These are phyloP conservation scores for Peromyscus nudipes DNA, from an alignment of 2,797 vertebrate species.

Conservation along the genomic window DNA sequence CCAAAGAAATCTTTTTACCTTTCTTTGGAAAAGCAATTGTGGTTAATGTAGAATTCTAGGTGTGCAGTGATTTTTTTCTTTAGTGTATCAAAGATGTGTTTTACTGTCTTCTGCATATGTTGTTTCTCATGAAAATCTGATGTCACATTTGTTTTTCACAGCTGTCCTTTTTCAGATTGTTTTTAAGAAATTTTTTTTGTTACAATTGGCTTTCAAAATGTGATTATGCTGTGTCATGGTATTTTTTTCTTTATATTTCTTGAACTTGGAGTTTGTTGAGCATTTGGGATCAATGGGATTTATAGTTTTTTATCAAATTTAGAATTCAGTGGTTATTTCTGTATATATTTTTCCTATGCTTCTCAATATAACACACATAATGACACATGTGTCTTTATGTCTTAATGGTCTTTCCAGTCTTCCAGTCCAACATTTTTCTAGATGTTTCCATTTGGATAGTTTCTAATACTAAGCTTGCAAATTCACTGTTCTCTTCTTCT, in stretches of 20 bases:
- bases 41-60: neutral
- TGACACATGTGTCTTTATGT: no score
- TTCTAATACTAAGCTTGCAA: neutral
- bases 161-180: neutral
- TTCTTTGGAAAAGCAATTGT: slow-evolving; percentile 22
- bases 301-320: slow-evolving; percentile 23
- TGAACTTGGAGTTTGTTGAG: neutral
- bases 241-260: neutral
- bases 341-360: neutral
- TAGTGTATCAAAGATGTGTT: neutral
- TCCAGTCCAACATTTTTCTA: neutral
- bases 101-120: neutral
- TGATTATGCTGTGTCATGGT: neutral
- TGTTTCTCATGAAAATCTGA: slow-evolving; percentile 38
- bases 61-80: neutral
- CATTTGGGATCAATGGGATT: neutral
- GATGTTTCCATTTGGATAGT: neutral
- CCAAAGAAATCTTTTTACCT: neutral
- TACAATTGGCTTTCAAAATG: slow-evolving; percentile 1
- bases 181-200: neutral
- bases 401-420: neutral
- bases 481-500: neutral
- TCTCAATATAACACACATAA: neutral
- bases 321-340: slow-evolving; percentile 14
- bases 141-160: slow-evolving; percentile 18